phyloP scores from a whole-genome alignment of 2,888 invertebrate species.

The Spatulosminthurus flaviceps region DNA sequence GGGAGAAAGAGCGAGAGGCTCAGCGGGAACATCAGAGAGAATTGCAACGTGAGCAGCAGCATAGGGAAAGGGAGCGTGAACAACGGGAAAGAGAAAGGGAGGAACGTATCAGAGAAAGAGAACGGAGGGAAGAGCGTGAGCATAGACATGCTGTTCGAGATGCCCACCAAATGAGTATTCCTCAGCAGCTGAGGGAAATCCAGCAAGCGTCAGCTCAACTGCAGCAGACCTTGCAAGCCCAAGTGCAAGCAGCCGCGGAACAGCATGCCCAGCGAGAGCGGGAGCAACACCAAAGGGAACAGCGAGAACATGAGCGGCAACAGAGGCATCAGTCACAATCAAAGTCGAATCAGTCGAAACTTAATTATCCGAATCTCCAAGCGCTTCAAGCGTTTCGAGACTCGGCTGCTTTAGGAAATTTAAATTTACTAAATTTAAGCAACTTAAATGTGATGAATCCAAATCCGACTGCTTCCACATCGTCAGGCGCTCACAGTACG shows the following conservation, averaged over 20 bases:
- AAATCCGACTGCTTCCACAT: conserved; percentile 35
- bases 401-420: conserved; percentile 53
- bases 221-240: conserved; percentile 42
- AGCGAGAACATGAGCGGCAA: conserved; percentile 56
- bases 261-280: conserved; percentile 28
- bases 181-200: conserved; percentile 47
- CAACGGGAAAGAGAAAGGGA: conserved; percentile 32
- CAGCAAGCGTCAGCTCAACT: conserved; percentile 43
- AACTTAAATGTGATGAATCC: conserved; percentile 37
- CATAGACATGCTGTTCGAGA: conserved; percentile 20
- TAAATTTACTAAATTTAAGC: conserved; percentile 46
- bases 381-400: conserved; percentile 59
- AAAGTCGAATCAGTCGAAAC: conserved; percentile 50
- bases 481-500: conserved; percentile 34
- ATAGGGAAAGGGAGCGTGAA: conserved; percentile 59
- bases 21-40: conserved; percentile 47
- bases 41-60: conserved; percentile 40
- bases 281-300: conserved; percentile 23
- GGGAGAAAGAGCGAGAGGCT: conserved; percentile 20
- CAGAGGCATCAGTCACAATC: conserved; percentile 54
- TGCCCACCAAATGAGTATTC: conserved; percentile 29
- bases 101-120: conserved; percentile 57
- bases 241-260: conserved; percentile 29
- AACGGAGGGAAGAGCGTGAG: conserved; percentile 55
- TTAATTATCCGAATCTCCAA: conserved; percentile 64